phyloP scores from a whole-genome alignment of 2,888 invertebrate genomes.

The Drosophila eohydei region DNA sequence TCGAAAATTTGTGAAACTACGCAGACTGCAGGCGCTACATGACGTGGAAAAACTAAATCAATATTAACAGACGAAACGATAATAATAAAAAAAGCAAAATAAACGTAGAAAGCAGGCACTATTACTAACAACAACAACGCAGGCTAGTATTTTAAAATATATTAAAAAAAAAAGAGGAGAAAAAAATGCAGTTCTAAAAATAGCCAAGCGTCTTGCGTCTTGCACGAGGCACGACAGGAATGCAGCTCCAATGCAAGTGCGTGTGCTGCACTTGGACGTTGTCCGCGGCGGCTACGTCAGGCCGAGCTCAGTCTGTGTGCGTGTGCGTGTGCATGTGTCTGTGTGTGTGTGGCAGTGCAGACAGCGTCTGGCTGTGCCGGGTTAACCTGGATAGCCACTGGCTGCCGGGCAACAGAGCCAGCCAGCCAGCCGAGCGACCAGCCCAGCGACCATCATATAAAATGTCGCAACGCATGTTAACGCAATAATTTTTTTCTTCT shows the following conservation, averaged over 20 bases:
- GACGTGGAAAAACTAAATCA: slow-evolving; percentile 56
- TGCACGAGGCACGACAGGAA: slow-evolving; percentile 67
- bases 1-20: slow-evolving; percentile 37
- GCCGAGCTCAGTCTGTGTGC: slow-evolving; percentile 19
- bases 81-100: background rate
- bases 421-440: slow-evolving; percentile 19
- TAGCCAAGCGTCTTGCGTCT: slow-evolving; percentile 59
- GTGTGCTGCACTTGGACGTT: slow-evolving; percentile 37
- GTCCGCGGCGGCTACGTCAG: slow-evolving; percentile 19
- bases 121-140: slow-evolving; percentile 1
- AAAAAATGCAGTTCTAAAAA: slow-evolving; percentile 60
- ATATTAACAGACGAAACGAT: slow-evolving; percentile 43
- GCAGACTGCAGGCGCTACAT: slow-evolving; percentile 23
- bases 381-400: slow-evolving; percentile 57
- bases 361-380: slow-evolving; percentile 64
- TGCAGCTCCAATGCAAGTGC: slow-evolving; percentile 70
- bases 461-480: slow-evolving; percentile 75
- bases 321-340: slow-evolving; percentile 7
- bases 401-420: slow-evolving; percentile 26
- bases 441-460: slow-evolving; percentile 61
- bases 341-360: slow-evolving; percentile 45
- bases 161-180: slow-evolving; percentile 7
- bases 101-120: slow-evolving; percentile 16
- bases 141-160: slow-evolving; percentile 13
- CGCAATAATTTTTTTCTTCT: slow-evolving; percentile 59